Base-by-base conservation (phyloP, 2,888 invertebrate genomes). In the Phaonia tiefii region DNA sequence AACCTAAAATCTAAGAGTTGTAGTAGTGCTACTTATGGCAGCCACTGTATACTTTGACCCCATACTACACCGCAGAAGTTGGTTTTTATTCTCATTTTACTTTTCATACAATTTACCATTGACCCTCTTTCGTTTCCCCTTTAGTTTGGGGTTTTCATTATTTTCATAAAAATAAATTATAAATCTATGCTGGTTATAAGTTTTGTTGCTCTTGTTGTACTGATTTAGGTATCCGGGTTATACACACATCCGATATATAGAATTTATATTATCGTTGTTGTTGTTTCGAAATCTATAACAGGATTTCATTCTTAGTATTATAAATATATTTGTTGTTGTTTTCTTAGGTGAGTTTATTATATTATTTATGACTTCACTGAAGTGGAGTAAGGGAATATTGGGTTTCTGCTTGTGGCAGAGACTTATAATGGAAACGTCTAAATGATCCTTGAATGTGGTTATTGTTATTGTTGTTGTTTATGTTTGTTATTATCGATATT, bases 121-220 rank as follows among this genome's bases (percentile, higher is more conserved):
- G n/a, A n/a, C n/a, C n/a, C n/a, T n/a, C n/a, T n/a, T n/a, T n/a
- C n/a, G n/a, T n/a, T n/a, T n/a, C n/a, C n/a, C 31, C 20, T 20
- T 51, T 20, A 51, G 20, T 51, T 17, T 22, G 63, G 63, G 10
- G 39, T 63, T 63, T 63, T 63, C 63, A 63, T 63, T 63, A 63
- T 63, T 63, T 63, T 63, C 63, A 39, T 39, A 63, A 63, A 63
- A 63, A 42, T 63, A 63, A 63, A 63, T 63, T 63, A 63, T 63
- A 63, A 63, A 63, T 63, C 63, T 42, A 63, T 63, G 13, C 13
- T 11, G 39, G 56, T 22, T 22, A 22, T 25, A 22, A 54, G 54
- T 25, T n/a, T n/a, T 54, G 25, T 31, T 31, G 54, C 22, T 54
- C 13, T 54, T 44, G 26, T 26, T 56, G 25, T 11, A 7, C 26